Percentiles rank a stretch among this genome's conserved stretches.
Conservation (phyloP, 2,797 vertebrate species). For the Xenentodon cancila region DNA sequence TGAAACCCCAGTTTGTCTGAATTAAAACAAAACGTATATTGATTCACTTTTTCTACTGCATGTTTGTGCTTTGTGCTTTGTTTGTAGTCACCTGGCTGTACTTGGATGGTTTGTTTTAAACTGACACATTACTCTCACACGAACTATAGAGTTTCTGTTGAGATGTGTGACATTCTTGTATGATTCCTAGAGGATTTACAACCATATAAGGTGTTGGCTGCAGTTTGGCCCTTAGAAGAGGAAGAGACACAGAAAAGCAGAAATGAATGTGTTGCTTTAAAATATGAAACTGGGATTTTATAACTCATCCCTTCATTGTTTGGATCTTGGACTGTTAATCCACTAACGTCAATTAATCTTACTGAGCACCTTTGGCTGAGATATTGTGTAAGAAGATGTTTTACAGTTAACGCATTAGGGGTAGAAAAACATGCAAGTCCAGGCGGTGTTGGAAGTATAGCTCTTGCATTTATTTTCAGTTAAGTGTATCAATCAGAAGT, state of each 20-base stretch:
- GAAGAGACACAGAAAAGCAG: conserved; percentile 51
- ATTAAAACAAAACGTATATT: neutral
- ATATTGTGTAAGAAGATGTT: neutral
- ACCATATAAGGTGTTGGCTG: conserved; percentile 21
- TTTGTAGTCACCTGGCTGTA: neutral
- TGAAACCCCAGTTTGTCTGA: neutral
- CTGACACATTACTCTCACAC: neutral
- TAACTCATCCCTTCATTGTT: neutral
- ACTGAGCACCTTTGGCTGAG: neutral
- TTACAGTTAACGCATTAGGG: neutral
- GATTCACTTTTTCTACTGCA: neutral
- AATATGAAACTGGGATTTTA: neutral
- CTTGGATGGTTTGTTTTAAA: neutral
- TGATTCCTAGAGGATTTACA: neutral
- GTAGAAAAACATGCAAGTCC: neutral
- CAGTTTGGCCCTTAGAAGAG: conserved; percentile 20
- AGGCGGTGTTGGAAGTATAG: neutral
- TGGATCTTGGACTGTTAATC: neutral
- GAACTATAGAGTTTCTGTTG: neutral
- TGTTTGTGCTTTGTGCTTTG: neutral
- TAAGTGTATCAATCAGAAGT: neutral
- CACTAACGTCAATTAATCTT: no score
- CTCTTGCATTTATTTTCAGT: neutral
- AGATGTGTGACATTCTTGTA: neutral
- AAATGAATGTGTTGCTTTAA: conserved; percentile 29